Conservation (phyloP, 1,140 invertebrate genomes). For the Diorhabda carinulata region DNA sequence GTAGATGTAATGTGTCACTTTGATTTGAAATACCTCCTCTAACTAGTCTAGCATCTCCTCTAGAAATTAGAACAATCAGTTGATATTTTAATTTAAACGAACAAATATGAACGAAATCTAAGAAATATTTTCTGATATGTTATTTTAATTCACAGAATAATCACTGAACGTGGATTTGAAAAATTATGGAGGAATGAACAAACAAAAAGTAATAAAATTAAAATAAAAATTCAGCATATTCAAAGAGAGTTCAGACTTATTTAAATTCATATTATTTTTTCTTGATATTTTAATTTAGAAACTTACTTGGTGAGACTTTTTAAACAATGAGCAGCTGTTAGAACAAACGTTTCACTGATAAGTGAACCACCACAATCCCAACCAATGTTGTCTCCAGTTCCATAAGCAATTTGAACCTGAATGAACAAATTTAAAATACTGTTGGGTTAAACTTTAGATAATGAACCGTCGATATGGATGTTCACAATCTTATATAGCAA, state of each 20-base stretch:
- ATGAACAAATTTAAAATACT: neutral
- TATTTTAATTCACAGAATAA: neutral
- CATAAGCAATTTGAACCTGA: constrained; percentile 38
- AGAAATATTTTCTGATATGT: neutral
- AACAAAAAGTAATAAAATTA: no score
- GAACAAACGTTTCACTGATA: constrained; percentile 60
- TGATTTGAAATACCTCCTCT: constrained; percentile 50
- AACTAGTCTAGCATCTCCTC: constrained; percentile 32
- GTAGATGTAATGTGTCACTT: constrained; percentile 29
- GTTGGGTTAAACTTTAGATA: no score
- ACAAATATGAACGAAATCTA: neutral
- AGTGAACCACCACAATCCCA: constrained; percentile 65
- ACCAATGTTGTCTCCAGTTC: constrained; percentile 8
- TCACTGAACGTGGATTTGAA: neutral
- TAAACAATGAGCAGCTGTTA: constrained; percentile 72
- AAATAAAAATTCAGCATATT: no score
- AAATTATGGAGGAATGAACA: no score
- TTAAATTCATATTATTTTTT: no score
- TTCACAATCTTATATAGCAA: no score
- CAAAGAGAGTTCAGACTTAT: no score
- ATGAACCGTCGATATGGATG: no score
- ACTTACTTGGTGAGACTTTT: no score
- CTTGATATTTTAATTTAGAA: no score
- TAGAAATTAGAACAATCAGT: constrained; percentile 17
- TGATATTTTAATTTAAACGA: neutral